Percentiles rank a stretch among this genome's conserved stretches.
Evolutionary conservation across 2,113 vertebrate genomes (phyloP).

Genomic region (Oryzias celebensis): DNA sequence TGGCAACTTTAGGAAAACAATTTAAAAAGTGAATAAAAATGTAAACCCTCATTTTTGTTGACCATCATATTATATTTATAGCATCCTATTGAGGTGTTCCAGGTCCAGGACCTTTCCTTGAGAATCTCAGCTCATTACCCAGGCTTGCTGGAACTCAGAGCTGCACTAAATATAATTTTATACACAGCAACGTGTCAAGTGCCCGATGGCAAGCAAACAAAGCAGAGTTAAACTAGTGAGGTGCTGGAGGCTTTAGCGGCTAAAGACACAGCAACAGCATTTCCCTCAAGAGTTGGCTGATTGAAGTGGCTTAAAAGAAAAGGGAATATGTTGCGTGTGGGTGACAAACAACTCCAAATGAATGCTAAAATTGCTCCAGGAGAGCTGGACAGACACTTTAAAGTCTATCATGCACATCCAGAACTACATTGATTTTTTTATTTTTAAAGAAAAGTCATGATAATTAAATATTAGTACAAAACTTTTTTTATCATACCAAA

Average conservation of each 20-base stretch:
- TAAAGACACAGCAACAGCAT: background rate
- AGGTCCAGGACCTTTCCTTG: background rate
- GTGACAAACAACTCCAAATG: background rate
- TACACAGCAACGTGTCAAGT: background rate
- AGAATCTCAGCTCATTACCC: background rate
- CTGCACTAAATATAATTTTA: background rate
- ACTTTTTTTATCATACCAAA: background rate
- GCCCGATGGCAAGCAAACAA: conserved; percentile 3
- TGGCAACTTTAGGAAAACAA: too few species aligned
- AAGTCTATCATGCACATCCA: background rate
- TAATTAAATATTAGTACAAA: background rate
- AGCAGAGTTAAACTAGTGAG: background rate
- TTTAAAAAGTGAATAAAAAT: too few species aligned
- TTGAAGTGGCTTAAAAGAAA: background rate
- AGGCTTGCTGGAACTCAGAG: background rate
- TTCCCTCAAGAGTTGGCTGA: background rate
- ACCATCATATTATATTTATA: conserved; percentile 3
- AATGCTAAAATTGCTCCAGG: background rate
- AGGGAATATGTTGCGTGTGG: background rate
- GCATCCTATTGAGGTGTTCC: background rate
- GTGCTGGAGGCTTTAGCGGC: background rate
- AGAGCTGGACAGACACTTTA: background rate
- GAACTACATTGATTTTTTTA: background rate
- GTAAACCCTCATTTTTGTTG: too few species aligned
- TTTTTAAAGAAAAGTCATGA: background rate